These are phyloP conservation scores for Mamestra configurata DNA, from an alignment of 1,140 invertebrate genomes.

Conservation along the genomic window DNA sequence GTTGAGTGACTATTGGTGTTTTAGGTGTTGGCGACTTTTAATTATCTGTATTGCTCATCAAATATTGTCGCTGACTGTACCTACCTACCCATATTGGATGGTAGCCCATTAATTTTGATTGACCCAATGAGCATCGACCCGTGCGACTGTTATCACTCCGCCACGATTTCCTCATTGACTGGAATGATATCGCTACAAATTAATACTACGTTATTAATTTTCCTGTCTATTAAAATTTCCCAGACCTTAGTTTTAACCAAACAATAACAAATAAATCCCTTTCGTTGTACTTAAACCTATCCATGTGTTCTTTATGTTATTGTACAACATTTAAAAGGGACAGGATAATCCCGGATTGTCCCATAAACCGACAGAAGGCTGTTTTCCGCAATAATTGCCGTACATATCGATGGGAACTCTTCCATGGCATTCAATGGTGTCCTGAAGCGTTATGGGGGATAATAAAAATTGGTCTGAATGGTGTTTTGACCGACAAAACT, in stretches of 20 bases:
- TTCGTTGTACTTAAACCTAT: background rate
- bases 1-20: no score
- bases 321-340: conserved; percentile 38
- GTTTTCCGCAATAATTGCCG: conserved; percentile 34
- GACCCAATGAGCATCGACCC: no score
- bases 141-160: no score
- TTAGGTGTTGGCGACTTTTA: no score
- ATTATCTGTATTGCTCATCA: no score
- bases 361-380: conserved; percentile 28
- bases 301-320: conserved; percentile 28
- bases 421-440: conserved; percentile 22
- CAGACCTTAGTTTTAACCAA: no score
- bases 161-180: no score
- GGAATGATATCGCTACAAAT: background rate
- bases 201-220: background rate
- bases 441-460: conserved; percentile 3
- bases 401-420: conserved; percentile 4
- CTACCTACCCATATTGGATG: no score
- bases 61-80: no score
- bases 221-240: no score
- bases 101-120: no score
- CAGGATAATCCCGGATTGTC: conserved; percentile 21
- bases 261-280: background rate
- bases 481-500: background rate
- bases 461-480: conserved; percentile 9